These are phyloP conservation scores for Plumapathes pennacea DNA, from an alignment of 92 coral and sea anemone species.

Conservation along the genomic window DNA sequence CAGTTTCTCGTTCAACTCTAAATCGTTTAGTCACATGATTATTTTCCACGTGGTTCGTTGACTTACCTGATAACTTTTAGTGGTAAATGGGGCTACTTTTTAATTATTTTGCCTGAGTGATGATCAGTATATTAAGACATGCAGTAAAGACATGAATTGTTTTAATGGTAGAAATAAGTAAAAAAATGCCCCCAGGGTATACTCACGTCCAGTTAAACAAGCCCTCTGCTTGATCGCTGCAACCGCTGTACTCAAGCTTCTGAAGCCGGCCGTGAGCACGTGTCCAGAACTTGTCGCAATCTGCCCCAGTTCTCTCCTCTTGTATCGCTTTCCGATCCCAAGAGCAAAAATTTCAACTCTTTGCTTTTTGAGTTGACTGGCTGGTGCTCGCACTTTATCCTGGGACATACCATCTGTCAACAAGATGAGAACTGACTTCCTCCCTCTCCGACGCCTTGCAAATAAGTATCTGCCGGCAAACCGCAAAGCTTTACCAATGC, in stretches of 20 bases:
- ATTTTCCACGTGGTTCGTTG: too few relatives aligned
- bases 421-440: slow-evolving; percentile 50
- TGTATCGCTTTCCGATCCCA: slow-evolving; percentile 59
- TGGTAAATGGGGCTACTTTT: too few relatives aligned
- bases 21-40: too few relatives aligned
- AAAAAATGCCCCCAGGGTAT: neutral
- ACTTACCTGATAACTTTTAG: too few relatives aligned
- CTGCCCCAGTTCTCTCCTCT: slow-evolving; percentile 34
- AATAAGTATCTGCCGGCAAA: slow-evolving; percentile 31
- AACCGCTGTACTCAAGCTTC: slow-evolving; percentile 25
- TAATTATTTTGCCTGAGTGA: too few relatives aligned
- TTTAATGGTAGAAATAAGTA: neutral
- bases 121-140: too few relatives aligned
- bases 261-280: slow-evolving; percentile 51
- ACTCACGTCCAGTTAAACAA: slow-evolving; percentile 44
- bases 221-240: slow-evolving; percentile 39
- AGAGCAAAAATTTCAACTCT: slow-evolving; percentile 70
- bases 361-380: slow-evolving; percentile 40
- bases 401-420: slow-evolving; percentile 76
- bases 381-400: slow-evolving; percentile 59
- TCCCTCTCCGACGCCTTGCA: slow-evolving; percentile 14
- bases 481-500: slow-evolving; percentile 50
- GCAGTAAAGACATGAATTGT: too few relatives aligned
- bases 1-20: too few relatives aligned
- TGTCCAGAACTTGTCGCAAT: slow-evolving; percentile 70